Evolutionary conservation across 2,888 invertebrate species (phyloP).

Genomic region (Girardia tigrina): DNA sequence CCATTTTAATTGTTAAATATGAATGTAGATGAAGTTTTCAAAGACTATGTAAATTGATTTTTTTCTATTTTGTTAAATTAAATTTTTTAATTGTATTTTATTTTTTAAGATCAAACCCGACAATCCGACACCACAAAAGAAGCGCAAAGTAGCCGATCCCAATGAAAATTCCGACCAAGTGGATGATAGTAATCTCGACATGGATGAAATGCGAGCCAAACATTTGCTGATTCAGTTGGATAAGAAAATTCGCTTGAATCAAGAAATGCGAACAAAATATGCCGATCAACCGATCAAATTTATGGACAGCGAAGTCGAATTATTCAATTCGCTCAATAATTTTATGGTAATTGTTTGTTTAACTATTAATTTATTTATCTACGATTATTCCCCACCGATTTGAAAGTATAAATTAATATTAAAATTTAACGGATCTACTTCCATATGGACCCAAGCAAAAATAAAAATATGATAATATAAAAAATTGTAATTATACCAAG

Average conservation of each 20-base stretch:
- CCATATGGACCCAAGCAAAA: too few species aligned
- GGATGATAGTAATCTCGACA: constrained; percentile 4
- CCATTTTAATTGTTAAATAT: too few species aligned
- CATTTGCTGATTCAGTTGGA: constrained; percentile 72
- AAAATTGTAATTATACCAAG: too few species aligned
- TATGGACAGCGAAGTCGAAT: constrained; percentile 85
- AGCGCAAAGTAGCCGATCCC: neutral
- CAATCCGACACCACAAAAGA: neutral
- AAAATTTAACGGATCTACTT: too few species aligned
- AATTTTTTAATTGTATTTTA: too few species aligned
- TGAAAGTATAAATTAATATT: too few species aligned
- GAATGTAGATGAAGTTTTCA: too few species aligned
- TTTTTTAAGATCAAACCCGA: neutral
- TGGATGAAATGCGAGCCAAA: constrained; percentile 29
- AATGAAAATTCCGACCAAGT: neutral
- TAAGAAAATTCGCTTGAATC: constrained; percentile 77
- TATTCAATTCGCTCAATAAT: constrained; percentile 59
- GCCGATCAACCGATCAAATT: constrained; percentile 91
- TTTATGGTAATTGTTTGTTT: constrained; percentile 54
- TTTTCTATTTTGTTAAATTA: too few species aligned
- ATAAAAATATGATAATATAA: too few species aligned
- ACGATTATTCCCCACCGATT: too few species aligned
- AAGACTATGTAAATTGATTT: too few species aligned
- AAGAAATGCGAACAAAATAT: constrained; percentile 94
- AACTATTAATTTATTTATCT: constrained; percentile 61